These are phyloP conservation scores for Ibidorhyncha struthersii DNA, from an alignment of 2,113 vertebrate species.

Conservation along the genomic window DNA sequence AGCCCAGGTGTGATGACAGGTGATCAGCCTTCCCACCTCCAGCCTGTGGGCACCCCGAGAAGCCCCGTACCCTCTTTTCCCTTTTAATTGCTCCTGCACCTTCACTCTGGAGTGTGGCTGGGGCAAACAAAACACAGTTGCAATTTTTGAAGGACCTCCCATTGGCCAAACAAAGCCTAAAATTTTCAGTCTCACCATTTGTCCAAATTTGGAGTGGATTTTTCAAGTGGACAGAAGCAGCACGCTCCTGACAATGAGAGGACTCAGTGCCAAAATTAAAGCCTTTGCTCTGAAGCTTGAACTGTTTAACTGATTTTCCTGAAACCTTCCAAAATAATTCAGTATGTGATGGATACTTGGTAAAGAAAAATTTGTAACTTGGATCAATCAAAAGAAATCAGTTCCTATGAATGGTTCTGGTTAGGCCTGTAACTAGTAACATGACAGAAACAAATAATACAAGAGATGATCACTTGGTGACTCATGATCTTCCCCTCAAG, in stretches of 20 bases:
- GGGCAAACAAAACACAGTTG: background rate
- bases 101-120: background rate
- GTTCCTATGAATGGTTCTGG: background rate
- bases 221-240: background rate
- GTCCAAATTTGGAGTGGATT: slow-evolving; percentile 28
- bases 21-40: background rate
- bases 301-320: background rate
- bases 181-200: background rate
- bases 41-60: background rate
- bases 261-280: background rate
- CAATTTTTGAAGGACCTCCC: background rate
- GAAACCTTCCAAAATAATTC: background rate
- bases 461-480: background rate
- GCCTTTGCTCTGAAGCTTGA: background rate
- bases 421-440: background rate
- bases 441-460: background rate
- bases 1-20: fast-evolving
- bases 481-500: background rate
- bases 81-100: background rate
- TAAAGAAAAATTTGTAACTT: background rate
- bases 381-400: background rate
- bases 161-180: fast-evolving
- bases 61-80: background rate
- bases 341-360: background rate
- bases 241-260: background rate